Conservation (phyloP, 30 jellyfish, hydroid and myxozoan species). For the Cassiopea xamachana region DNA sequence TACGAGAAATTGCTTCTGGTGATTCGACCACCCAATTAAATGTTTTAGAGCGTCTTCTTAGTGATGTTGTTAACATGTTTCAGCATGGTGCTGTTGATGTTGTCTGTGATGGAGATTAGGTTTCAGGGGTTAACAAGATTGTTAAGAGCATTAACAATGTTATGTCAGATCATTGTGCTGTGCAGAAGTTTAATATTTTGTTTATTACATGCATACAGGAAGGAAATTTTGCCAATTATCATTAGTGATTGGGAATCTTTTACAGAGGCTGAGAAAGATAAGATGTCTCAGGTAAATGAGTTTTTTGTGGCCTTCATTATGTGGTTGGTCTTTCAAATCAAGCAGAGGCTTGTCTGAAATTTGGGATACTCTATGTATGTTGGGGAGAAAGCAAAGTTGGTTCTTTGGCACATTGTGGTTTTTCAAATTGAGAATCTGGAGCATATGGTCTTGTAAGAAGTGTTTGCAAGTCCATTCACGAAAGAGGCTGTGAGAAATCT, state of each 20-base stretch:
- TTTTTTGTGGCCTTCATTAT: conserved; percentile 64
- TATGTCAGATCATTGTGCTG: conserved; percentile 49
- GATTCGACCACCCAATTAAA: conserved; percentile 44
- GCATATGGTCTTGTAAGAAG: conserved; percentile 24
- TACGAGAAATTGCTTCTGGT: conserved; percentile 26
- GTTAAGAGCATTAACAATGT: conserved; percentile 31
- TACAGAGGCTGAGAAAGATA: neutral
- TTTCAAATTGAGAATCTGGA: conserved; percentile 68
- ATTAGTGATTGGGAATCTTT: conserved; percentile 36
- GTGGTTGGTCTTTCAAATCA: conserved; percentile 73
- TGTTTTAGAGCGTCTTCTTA: conserved; percentile 13
- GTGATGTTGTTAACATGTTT: neutral
- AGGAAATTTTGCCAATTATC: conserved; percentile 26
- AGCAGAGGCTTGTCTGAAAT: conserved; percentile 39
- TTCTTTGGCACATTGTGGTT: conserved; percentile 69
- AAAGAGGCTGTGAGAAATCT: conserved; percentile 54
- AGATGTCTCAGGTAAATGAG: conserved; percentile 2
- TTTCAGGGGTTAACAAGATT: neutral
- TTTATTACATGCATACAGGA: conserved; percentile 11
- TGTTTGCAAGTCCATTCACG: conserved; percentile 56
- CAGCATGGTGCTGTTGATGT: neutral
- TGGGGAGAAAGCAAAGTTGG: conserved; percentile 60
- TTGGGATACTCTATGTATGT: conserved; percentile 37
- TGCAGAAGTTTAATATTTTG: conserved; percentile 44
- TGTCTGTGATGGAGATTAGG: neutral